A percentile compares a stretch with the other conserved stretches of the same genome.
Conservation (phyloP, 1,140 invertebrate species). For the Hycleus cichorii region DNA sequence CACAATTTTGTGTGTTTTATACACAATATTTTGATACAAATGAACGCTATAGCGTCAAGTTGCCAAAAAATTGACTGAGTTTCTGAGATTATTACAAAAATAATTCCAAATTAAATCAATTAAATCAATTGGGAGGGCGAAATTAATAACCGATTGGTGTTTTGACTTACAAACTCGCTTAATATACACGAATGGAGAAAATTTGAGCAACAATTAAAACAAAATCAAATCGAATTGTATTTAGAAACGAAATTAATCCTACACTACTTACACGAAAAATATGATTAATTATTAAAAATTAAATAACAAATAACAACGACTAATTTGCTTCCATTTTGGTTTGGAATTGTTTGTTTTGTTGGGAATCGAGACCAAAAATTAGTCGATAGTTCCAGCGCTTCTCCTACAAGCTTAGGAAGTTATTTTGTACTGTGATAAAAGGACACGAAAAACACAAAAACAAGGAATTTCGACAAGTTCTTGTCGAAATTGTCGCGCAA, state of each 20-base stretch:
- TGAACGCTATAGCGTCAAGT: not conserved
- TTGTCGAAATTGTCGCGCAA: too few species aligned
- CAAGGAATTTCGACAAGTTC: too few species aligned
- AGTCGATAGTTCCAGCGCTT: conserved; percentile 1
- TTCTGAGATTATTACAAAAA: not conserved
- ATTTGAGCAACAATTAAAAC: conserved; percentile 12
- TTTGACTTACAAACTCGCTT: conserved; percentile 5
- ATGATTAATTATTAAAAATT: conserved; percentile 5
- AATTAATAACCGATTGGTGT: conserved; percentile 11
- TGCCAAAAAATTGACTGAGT: conserved; percentile 13
- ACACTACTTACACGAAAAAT: not conserved
- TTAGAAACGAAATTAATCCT: too few species aligned
- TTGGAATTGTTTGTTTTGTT: not conserved
- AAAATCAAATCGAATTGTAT: too few species aligned
- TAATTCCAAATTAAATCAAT: too few species aligned
- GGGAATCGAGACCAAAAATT: not conserved
- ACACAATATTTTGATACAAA: conserved; percentile 12
- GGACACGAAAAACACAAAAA: conserved; percentile 10
- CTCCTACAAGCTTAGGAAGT: conserved; percentile 17
- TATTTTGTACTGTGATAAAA: conserved; percentile 25
- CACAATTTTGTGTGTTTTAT: conserved; percentile 7
- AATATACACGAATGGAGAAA: conserved; percentile 5
- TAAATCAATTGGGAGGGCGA: not conserved
- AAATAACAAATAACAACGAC: conserved; percentile 16
- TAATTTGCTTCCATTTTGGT: conserved; percentile 1